phyloP scores from a whole-genome alignment of 92 coral and sea anemone genomes.

The Plumapathes pennacea region DNA sequence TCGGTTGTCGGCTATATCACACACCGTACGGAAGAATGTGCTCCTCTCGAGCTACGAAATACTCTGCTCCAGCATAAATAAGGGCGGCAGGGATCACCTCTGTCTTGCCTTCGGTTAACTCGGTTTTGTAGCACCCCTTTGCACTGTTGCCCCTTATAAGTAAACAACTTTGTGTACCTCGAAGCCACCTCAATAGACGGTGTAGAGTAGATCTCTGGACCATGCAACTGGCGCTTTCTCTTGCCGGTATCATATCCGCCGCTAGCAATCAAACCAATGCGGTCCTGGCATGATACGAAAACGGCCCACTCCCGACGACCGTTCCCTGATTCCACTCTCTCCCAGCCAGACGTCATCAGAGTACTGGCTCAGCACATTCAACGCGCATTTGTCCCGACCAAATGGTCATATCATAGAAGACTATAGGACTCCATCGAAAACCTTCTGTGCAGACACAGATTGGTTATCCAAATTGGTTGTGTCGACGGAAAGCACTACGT shows the following conservation, averaged over 20 bases:
- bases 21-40: constrained; percentile 58
- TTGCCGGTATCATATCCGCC: constrained; percentile 40
- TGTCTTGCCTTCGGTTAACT: constrained; percentile 40
- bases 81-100: constrained; percentile 47
- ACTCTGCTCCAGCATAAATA: constrained; percentile 50
- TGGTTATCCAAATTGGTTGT: no score
- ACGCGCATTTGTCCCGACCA: constrained; percentile 64
- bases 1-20: no score
- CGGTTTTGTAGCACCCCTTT: constrained; percentile 69
- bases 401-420: no score
- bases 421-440: no score
- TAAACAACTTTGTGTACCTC: constrained; percentile 40
- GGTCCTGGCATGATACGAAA: constrained; percentile 59
- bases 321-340: constrained; percentile 53
- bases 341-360: constrained; percentile 59
- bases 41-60: constrained; percentile 31
- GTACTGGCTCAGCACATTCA: constrained; percentile 35
- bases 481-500: no score
- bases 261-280: constrained; percentile 22
- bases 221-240: constrained; percentile 20
- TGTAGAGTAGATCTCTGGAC: constrained; percentile 59
- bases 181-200: constrained; percentile 57
- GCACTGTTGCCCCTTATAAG: constrained; percentile 37
- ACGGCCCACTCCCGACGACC: constrained; percentile 70
- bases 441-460: no score